Percentiles rank a stretch among this genome's conserved stretches.
These are phyloP conservation scores for Lucilia sericata DNA, from an alignment of 1,140 invertebrate genomes.

Conservation along the genomic window DNA sequence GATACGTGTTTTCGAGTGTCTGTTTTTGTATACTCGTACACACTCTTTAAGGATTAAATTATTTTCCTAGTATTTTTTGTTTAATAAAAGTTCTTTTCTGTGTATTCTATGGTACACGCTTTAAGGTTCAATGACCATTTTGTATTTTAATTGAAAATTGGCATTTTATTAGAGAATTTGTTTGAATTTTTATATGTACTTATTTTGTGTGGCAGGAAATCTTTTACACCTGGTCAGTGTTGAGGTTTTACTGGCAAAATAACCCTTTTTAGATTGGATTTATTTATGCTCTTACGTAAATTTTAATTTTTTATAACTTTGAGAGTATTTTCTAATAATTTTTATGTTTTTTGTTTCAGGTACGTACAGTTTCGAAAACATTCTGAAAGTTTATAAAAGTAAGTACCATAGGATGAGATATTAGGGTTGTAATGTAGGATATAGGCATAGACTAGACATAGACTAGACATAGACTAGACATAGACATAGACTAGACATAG, in stretches of 20 bases:
- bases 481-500: no score
- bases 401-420: no score
- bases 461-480: no score
- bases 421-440: no score
- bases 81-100: neutral
- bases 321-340: no score
- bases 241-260: conserved; percentile 1
- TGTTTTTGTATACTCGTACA: neutral
- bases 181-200: neutral
- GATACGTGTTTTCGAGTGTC: neutral
- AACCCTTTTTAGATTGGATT: neutral
- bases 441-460: no score
- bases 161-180: conserved; percentile 28
- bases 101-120: no score
- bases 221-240: conserved; percentile 30
- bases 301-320: no score
- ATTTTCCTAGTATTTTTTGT: neutral
- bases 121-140: conserved; percentile 32
- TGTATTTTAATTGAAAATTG: conserved; percentile 31
- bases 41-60: neutral
- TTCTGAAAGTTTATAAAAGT: no score
- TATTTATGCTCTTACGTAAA: no score
- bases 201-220: neutral
- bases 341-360: no score
- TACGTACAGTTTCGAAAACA: no score